Evolutionary conservation across 2,888 invertebrate species (phyloP).

Genomic region (Aphidius colemani): DNA sequence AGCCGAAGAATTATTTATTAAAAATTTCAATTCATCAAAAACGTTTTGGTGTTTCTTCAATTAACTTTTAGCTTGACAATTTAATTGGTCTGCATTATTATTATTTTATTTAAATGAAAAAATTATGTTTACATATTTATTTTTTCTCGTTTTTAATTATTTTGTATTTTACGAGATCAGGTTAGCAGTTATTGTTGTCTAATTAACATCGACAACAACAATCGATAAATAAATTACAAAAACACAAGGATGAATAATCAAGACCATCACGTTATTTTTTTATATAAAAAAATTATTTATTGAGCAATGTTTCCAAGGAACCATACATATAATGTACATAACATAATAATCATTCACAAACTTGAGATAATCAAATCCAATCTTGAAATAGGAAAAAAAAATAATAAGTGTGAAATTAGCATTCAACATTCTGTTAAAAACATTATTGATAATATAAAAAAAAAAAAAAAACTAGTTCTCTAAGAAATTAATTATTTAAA

Average conservation of each 20-base stretch:
- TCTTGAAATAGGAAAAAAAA: slow-evolving; percentile 24
- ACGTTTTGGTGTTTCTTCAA: too few relatives aligned
- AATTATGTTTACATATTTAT: too few relatives aligned
- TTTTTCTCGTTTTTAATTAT: background rate
- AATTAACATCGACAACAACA: too few relatives aligned
- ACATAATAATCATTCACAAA: slow-evolving; percentile 29
- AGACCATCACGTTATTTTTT: slow-evolving; percentile 1
- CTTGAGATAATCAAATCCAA: slow-evolving; percentile 14
- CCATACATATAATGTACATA: slow-evolving; percentile 36
- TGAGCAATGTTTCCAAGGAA: slow-evolving; percentile 45
- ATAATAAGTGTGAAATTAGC: slow-evolving; percentile 3
- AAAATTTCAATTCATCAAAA: too few relatives aligned
- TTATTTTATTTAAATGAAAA: too few relatives aligned
- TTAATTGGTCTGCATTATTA: too few relatives aligned
- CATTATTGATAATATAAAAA: slow-evolving; percentile 29
- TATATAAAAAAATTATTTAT: slow-evolving; percentile 43
- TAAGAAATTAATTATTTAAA: slow-evolving; percentile 17
- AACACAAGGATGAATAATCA: background rate
- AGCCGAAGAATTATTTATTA: too few relatives aligned
- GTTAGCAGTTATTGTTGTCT: too few relatives aligned
- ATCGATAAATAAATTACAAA: too few relatives aligned
- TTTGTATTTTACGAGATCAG: too few relatives aligned
- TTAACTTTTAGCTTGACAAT: too few relatives aligned
- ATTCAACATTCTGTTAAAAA: slow-evolving; percentile 31
- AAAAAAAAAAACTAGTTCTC: slow-evolving; percentile 29